Evolutionary conservation across 2,888 invertebrate species (phyloP), one percentile per base, ranked within the genome.

Genomic region (Mystacides longicornis): DNA sequence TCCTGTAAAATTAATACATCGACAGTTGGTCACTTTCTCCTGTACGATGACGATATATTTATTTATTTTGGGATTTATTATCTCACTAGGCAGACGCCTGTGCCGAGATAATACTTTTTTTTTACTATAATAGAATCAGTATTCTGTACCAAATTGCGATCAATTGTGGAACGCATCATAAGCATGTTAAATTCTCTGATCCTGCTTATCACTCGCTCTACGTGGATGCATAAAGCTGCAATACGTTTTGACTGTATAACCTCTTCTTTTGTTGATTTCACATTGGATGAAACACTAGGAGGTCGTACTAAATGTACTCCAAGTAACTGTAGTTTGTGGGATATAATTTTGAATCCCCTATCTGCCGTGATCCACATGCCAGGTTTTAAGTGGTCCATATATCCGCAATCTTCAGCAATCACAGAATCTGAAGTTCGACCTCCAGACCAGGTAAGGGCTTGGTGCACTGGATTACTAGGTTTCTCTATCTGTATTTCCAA

Each of bases 291-390:
- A 11, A 49, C 49, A 5, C 49, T 49, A 2, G 22, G 49, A 3
- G 49, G 49, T 11, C 16, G 23, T 23, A 49, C 16, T 9, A 49
- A 18, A 3, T 49, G n/a, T n/a, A 23, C 22, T 11, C 22, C 11
- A 7, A n/a, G 5, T 22, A 7, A 5, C 16, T 9, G 33, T 9
- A 50, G 3, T 4, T n/a, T 3, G 21, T 50, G 31, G 2, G 50
- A 7, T 7, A 50, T 33, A 18, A 33, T 31, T 33, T 50, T 50
- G 33, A 50, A 50, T 19, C 50, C 50, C 16, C 50, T 19, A 33
- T 50, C 50, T 3, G 49, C 49, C 49, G 23, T 49, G 2, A 49
- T 18, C 5, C 5, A 9, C 49, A 16, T 49, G 3, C 49, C 49
- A 9, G 49, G 49, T 4, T 9, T 7, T 18, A 49, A 16, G 4